A percentile compares a stretch with the other conserved stretches of the same genome.
Conservation (phyloP, 1,140 invertebrate species). For the Eumeta japonica region DNA sequence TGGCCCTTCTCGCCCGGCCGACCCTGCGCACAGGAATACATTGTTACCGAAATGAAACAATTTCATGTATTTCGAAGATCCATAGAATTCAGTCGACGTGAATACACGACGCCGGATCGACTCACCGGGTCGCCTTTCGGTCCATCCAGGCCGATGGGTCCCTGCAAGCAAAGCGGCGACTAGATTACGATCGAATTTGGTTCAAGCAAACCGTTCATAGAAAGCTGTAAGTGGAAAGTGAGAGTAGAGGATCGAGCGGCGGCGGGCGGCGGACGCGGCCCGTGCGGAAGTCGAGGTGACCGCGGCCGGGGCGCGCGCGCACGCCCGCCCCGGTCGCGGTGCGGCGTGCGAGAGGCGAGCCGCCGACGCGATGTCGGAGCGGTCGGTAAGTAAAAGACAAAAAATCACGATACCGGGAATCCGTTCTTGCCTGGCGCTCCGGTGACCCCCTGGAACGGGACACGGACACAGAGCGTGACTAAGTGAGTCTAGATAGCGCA, state of each 20-base stretch:
- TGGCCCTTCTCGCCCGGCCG: conserved; percentile 83
- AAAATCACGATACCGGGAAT: conserved; percentile 72
- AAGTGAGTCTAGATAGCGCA: conserved; percentile 18
- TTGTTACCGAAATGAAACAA: too few species aligned
- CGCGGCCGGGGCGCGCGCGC: too few species aligned
- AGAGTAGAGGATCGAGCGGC: too few species aligned
- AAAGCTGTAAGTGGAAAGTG: neutral
- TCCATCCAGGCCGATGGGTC: conserved; percentile 89
- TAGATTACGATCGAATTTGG: neutral
- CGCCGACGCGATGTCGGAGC: too few species aligned
- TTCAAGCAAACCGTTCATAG: neutral
- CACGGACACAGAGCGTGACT: conserved; percentile 20
- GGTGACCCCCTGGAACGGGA: conserved; percentile 68
- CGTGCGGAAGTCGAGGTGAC: too few species aligned
- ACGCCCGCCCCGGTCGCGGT: too few species aligned
- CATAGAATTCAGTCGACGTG: too few species aligned
- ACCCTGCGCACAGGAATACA: conserved; percentile 71
- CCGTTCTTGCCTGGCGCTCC: conserved; percentile 82
- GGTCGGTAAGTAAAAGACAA: too few species aligned
- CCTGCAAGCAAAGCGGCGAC: conserved; percentile 64
- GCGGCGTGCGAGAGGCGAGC: too few species aligned
- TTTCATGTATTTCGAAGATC: too few species aligned
- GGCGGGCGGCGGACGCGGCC: too few species aligned
- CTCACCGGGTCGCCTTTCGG: conserved; percentile 91
- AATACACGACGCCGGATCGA: too few species aligned